These are phyloP conservation scores for Dolichoris vasculosae DNA, from an alignment of 1,140 invertebrate genomes.

Conservation along the genomic window DNA sequence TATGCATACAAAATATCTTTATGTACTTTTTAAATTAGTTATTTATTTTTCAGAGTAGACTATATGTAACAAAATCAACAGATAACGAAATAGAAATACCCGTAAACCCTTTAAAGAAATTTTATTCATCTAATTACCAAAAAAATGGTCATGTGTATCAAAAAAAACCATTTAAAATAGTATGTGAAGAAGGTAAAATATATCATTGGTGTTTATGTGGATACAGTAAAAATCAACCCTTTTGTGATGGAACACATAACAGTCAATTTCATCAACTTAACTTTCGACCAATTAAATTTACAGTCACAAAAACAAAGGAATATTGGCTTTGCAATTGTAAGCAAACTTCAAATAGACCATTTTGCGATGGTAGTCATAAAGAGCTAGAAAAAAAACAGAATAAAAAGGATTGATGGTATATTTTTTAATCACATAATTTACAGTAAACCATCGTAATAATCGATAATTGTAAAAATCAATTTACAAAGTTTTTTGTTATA, in stretches of 20 bases:
- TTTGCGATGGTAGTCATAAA: slow-evolving; percentile 98
- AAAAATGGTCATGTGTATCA: slow-evolving; percentile 86
- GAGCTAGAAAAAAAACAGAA: slow-evolving; percentile 38
- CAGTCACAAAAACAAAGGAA: slow-evolving; percentile 90
- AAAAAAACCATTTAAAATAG: slow-evolving; percentile 90
- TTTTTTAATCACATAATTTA: slow-evolving; percentile 54
- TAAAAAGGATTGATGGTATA: slow-evolving; percentile 30
- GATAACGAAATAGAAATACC: slow-evolving; percentile 75
- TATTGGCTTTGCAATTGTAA: slow-evolving; percentile 99
- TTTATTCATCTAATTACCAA: slow-evolving; percentile 78
- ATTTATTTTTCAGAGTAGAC: neutral
- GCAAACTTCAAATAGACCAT: slow-evolving; percentile 94
- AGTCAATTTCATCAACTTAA: slow-evolving; percentile 83
- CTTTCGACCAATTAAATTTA: slow-evolving; percentile 86
- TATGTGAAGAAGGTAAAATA: slow-evolving; percentile 84
- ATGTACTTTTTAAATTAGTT: neutral
- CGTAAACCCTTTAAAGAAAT: slow-evolving; percentile 77
- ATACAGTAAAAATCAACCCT: slow-evolving; percentile 90
- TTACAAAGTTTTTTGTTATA: slow-evolving; percentile 45
- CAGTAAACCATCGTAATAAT: slow-evolving; percentile 45
- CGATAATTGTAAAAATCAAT: slow-evolving; percentile 49
- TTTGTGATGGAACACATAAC: slow-evolving; percentile 96
- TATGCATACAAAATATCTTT: neutral
- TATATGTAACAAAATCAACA: slow-evolving; percentile 46
- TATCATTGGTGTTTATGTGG: slow-evolving; percentile 97